Conservation (phyloP, 1,140 invertebrate species). For the Archegozetes longisetosus region DNA sequence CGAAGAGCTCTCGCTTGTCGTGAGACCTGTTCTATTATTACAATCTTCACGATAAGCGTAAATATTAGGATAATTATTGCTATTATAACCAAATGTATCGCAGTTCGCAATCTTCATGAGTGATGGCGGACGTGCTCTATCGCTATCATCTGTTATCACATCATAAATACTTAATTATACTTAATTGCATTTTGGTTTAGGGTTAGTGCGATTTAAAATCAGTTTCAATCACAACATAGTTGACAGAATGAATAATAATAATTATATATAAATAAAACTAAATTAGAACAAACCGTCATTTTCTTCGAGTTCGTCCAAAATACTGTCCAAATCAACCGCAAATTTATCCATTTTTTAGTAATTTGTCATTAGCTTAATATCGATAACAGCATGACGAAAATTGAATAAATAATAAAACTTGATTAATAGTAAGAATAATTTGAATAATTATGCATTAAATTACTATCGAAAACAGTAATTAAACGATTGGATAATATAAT, state of each 20-base stretch:
- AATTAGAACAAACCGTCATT: constrained; percentile 38
- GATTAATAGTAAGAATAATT: no score
- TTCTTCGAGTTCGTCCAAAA: constrained; percentile 69
- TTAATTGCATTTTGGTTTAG: no score
- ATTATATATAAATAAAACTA: not conserved
- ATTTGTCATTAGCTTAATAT: no score
- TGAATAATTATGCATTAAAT: no score
- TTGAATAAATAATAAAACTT: no score
- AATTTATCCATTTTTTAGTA: constrained; percentile 50
- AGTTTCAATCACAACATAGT: no score
- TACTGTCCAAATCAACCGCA: constrained; percentile 65
- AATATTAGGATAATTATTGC: not conserved
- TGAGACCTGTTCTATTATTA: constrained; percentile 14
- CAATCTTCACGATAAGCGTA: no score
- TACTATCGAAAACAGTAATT: no score
- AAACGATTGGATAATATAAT: no score
- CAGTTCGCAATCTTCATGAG: constrained; percentile 5
- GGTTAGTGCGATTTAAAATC: no score
- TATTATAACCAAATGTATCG: not conserved
- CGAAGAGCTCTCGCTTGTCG: not conserved
- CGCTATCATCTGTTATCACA: not conserved
- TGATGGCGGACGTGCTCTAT: not conserved
- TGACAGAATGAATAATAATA: not conserved
- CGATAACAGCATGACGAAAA: no score
- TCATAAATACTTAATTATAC: not conserved